Percentiles rank a stretch among this genome's conserved stretches.
phyloP scores from a whole-genome alignment of 2,113 vertebrate species.

The Mionectes macconnelli region DNA sequence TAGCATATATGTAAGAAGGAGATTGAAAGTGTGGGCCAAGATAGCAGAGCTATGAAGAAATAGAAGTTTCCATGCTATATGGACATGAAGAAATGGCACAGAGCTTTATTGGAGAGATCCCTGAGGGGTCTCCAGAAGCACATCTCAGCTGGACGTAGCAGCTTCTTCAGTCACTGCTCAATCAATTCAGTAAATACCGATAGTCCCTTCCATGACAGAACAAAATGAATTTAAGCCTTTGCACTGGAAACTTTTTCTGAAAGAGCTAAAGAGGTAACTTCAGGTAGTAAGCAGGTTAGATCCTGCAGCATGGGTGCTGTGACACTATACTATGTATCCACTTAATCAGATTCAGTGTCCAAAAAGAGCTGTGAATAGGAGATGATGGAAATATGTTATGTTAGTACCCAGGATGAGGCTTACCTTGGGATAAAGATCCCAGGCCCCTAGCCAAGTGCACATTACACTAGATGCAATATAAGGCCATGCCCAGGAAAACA shows the following conservation, averaged over 20 bases:
- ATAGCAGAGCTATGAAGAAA: neutral
- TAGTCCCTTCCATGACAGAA: neutral
- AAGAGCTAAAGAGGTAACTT: neutral
- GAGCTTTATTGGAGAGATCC: neutral
- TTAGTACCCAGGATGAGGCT: neutral
- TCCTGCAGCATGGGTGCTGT: neutral
- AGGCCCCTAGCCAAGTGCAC: neutral
- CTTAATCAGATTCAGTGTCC: neutral
- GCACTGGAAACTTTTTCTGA: neutral
- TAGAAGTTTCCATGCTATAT: neutral
- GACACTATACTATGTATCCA: neutral
- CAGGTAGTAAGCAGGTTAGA: neutral
- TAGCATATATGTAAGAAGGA: neutral
- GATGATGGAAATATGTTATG: neutral
- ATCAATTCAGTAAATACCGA: neutral
- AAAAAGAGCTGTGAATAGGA: neutral
- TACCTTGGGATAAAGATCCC: neutral
- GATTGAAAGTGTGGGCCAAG: neutral
- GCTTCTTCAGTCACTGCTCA: neutral
- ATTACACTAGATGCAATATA: neutral
- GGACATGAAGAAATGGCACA: neutral
- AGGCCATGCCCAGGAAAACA: neutral
- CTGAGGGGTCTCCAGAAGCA: neutral
- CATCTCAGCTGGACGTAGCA: neutral
- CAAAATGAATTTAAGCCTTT: neutral